These are phyloP conservation scores for Speoplatyrhinus poulsoni DNA, from an alignment of 2,113 vertebrate species.

Conservation along the genomic window DNA sequence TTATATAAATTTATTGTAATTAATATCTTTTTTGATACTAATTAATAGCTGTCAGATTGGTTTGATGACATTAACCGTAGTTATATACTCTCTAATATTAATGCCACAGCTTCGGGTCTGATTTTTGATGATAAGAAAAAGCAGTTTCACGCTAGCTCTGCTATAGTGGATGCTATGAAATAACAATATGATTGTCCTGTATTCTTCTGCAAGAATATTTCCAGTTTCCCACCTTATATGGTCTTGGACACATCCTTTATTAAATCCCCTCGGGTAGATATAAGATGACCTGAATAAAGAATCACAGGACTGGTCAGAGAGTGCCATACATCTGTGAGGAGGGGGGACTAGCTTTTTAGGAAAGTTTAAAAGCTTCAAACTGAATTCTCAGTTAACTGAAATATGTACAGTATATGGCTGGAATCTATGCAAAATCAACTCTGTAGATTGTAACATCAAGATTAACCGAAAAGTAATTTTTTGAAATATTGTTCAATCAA, in stretches of 20 bases:
- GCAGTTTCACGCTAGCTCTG: slow-evolving; percentile 14
- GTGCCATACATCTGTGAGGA: slow-evolving; percentile 33
- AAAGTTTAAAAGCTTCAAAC: not conserved
- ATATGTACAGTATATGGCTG: too few species aligned
- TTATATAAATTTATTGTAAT: too few species aligned
- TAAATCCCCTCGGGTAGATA: slow-evolving; percentile 45
- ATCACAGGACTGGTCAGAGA: slow-evolving; percentile 29
- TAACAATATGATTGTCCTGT: slow-evolving; percentile 45
- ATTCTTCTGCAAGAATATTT: slow-evolving; percentile 45
- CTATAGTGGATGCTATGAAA: slow-evolving; percentile 38
- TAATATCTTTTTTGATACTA: too few species aligned
- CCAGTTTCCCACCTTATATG: slow-evolving; percentile 33
- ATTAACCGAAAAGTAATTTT: too few species aligned
- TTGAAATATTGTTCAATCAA: too few species aligned
- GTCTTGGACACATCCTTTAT: slow-evolving; percentile 57
- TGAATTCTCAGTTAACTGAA: too few species aligned
- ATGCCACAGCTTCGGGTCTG: not conserved
- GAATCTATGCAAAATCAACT: too few species aligned
- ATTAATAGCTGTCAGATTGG: too few species aligned
- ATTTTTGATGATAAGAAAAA: slow-evolving; percentile 22
- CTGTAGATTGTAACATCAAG: too few species aligned
- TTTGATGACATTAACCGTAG: too few species aligned
- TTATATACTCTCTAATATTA: too few species aligned
- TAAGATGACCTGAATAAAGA: slow-evolving; percentile 53
- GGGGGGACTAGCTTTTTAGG: not conserved